These are phyloP conservation scores for Celastrina argiolus DNA, from an alignment of 2,888 invertebrate species.

Conservation along the genomic window DNA sequence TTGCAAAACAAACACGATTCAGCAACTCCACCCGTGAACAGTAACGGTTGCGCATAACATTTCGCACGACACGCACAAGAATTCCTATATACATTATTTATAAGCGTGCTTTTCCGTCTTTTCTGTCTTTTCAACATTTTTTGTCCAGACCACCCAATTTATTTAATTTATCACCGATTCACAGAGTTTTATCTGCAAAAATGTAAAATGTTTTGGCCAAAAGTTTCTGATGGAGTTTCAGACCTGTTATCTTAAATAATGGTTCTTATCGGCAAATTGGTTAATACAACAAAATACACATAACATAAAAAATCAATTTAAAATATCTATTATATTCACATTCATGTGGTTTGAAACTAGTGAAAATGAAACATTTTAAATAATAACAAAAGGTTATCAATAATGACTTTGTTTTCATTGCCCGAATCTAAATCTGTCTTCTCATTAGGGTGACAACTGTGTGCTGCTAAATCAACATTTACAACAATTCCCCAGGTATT, in stretches of 20 bases:
- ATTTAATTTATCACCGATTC: constrained; percentile 12
- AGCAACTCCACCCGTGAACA: constrained; percentile 28
- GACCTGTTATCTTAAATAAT: background rate
- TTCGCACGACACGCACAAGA: constrained; percentile 60
- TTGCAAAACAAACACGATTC: constrained; percentile 23
- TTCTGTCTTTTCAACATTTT: constrained; percentile 44
- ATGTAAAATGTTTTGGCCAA: background rate
- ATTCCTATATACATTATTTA: constrained; percentile 66
- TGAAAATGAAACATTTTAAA: no score
- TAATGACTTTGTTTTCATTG: background rate
- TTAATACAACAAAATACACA: no score
- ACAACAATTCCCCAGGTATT: constrained; percentile 40
- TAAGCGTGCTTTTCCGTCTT: constrained; percentile 62
- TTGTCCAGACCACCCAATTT: constrained; percentile 36
- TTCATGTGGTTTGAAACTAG: background rate
- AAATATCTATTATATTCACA: no score
- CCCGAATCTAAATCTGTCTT: background rate
- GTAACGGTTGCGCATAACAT: constrained; percentile 43
- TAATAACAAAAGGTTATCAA: background rate
- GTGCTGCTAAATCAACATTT: constrained; percentile 34
- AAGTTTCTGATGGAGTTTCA: no score
- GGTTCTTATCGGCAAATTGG: background rate
- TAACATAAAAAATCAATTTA: no score
- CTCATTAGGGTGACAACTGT: background rate
- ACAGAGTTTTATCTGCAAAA: background rate